These are phyloP conservation scores for Nephrotoma flavescens DNA, from an alignment of 2,888 invertebrate genomes.

Conservation along the genomic window DNA sequence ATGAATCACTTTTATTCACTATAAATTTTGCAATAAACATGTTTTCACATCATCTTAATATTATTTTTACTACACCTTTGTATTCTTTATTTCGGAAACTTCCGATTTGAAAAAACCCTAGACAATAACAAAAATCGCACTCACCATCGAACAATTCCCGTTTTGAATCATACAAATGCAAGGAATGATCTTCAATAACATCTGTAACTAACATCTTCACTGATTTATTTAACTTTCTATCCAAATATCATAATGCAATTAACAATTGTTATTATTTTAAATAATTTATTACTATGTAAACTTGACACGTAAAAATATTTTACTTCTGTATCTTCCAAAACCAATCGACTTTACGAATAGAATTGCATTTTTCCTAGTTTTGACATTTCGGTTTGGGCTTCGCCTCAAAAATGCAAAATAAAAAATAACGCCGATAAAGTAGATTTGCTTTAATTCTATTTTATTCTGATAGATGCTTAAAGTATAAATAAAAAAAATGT, in stretches of 20 bases:
- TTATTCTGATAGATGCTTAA: background rate
- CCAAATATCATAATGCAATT: background rate
- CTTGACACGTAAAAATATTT: background rate
- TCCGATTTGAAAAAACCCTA: background rate
- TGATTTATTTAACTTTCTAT: background rate
- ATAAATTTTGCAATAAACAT: background rate
- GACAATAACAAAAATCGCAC: background rate
- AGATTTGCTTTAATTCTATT: background rate
- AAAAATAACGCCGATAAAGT: background rate
- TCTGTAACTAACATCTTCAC: conserved; percentile 1
- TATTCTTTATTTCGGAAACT: background rate
- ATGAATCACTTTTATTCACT: background rate
- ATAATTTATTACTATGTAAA: background rate
- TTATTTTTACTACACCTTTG: background rate
- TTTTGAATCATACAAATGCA: background rate
- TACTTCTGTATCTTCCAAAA: background rate
- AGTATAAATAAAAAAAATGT: background rate
- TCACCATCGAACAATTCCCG: background rate
- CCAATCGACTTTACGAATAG: background rate
- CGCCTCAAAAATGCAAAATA: background rate
- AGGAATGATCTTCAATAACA: conserved; percentile 3
- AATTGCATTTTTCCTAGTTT: background rate
- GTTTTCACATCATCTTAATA: background rate
- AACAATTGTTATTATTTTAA: background rate
- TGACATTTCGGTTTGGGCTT: background rate